These are phyloP conservation scores for Heliconius aoede DNA, from an alignment of 2,888 invertebrate species.

Conservation along the genomic window DNA sequence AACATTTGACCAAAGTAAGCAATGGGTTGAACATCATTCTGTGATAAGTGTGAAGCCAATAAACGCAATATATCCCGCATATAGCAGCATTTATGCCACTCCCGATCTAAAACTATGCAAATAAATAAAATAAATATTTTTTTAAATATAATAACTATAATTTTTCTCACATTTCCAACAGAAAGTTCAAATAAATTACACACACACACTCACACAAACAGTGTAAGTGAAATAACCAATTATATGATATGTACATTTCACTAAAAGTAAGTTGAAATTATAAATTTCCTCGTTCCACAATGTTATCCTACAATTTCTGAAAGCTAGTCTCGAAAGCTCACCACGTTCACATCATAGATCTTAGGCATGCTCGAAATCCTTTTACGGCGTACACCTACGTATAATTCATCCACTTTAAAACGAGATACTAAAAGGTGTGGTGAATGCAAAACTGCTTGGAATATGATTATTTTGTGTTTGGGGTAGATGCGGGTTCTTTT, in stretches of 20 bases:
- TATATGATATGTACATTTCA: constrained; percentile 9
- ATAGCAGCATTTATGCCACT: too few species aligned
- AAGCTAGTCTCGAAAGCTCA: constrained; percentile 35
- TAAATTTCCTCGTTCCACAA: constrained; percentile 33
- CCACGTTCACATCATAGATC: constrained; percentile 45
- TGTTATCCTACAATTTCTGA: constrained; percentile 28
- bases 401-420: constrained; percentile 42
- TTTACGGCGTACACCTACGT: constrained; percentile 44
- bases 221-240: constrained; percentile 3
- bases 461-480: neutral
- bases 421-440: constrained; percentile 33
- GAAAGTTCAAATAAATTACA: neutral
- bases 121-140: too few species aligned
- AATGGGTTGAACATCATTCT: neutral
- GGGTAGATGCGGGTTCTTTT: neutral
- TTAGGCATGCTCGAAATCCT: constrained; percentile 42
- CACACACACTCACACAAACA: neutral
- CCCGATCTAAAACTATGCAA: too few species aligned
- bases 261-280: constrained; percentile 28
- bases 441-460: neutral
- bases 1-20: neutral
- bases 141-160: too few species aligned
- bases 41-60: too few species aligned
- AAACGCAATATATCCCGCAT: too few species aligned
- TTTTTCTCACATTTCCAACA: neutral